Percentiles rank a stretch among this genome's conserved stretches.
phyloP scores from a whole-genome alignment of 2,888 invertebrate species.

The Myathropa florea region DNA sequence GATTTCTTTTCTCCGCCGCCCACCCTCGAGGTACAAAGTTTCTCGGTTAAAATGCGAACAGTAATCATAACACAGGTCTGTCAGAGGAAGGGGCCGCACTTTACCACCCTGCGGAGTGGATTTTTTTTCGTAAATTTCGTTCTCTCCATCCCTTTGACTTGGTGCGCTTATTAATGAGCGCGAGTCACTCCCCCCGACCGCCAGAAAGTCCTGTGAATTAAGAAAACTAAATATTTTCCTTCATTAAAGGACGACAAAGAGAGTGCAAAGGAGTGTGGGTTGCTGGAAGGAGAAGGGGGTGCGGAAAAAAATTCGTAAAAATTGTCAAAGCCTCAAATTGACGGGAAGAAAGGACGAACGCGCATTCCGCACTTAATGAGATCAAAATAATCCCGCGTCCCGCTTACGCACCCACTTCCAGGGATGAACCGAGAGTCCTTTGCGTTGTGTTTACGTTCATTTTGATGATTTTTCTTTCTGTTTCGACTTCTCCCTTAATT shows the following conservation, averaged over 20 bases:
- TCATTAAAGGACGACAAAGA: constrained; percentile 57
- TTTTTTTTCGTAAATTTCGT: too few species aligned
- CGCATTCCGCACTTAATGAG: constrained; percentile 62
- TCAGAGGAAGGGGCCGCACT: neutral
- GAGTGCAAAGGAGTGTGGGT: neutral
- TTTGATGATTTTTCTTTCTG: constrained; percentile 23
- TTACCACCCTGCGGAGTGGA: neutral
- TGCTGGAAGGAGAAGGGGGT: neutral
- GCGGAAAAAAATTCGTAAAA: constrained; percentile 10
- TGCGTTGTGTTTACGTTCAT: constrained; percentile 52
- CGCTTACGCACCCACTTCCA: constrained; percentile 55
- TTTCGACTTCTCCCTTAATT: constrained; percentile 59
- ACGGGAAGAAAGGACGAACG: constrained; percentile 34
- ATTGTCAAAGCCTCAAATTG: constrained; percentile 60
- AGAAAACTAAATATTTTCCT: constrained; percentile 65
- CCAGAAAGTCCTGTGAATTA: constrained; percentile 36
- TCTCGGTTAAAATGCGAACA: constrained; percentile 50
- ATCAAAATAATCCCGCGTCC: constrained; percentile 69
- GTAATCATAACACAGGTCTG: constrained; percentile 52
- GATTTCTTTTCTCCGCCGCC: neutral
- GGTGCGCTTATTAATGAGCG: constrained; percentile 37
- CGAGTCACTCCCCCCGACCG: neutral
- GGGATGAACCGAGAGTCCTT: constrained; percentile 43
- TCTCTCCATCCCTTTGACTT: constrained; percentile 27
- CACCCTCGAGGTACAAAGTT: constrained; percentile 46